A percentile compares a stretch with the other conserved stretches of the same genome.
phyloP scores from a whole-genome alignment of 2,888 invertebrate genomes.

The Erpobdella octoculata region DNA sequence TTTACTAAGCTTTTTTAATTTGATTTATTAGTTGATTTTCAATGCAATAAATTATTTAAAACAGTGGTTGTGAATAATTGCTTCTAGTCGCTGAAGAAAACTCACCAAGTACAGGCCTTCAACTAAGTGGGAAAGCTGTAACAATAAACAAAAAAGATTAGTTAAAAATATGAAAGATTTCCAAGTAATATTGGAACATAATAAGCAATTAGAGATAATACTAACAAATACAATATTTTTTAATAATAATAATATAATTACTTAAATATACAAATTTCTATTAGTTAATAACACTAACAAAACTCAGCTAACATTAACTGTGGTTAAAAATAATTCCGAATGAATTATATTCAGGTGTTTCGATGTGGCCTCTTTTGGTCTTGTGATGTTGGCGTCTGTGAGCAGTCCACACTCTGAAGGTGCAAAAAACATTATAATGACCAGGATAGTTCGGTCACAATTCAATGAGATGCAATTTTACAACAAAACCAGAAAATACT shows the following conservation, averaged over 20 bases:
- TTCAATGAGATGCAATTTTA: too few species aligned
- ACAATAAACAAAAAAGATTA: not conserved
- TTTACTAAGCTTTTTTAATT: too few species aligned
- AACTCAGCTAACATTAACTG: not conserved
- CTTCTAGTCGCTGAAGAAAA: not conserved
- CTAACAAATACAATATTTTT: too few species aligned
- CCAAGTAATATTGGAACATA: too few species aligned
- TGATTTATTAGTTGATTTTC: too few species aligned
- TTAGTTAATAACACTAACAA: not conserved
- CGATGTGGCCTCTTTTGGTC: not conserved
- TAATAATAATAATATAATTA: not conserved
- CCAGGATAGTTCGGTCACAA: too few species aligned
- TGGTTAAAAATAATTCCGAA: not conserved
- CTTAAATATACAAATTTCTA: not conserved
- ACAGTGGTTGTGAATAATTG: too few species aligned
- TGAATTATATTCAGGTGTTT: not conserved
- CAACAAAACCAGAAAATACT: too few species aligned
- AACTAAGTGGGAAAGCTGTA: not conserved
- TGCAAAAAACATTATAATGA: not conserved
- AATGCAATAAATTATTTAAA: too few species aligned
- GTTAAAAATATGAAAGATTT: not conserved
- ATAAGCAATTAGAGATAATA: too few species aligned
- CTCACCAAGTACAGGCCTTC: not conserved
- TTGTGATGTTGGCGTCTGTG: not conserved
- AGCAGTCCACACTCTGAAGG: slow-evolving; percentile 4